Conservation (phyloP, 2,113 vertebrate genomes). For the Dolichallabes microphthalmus region DNA sequence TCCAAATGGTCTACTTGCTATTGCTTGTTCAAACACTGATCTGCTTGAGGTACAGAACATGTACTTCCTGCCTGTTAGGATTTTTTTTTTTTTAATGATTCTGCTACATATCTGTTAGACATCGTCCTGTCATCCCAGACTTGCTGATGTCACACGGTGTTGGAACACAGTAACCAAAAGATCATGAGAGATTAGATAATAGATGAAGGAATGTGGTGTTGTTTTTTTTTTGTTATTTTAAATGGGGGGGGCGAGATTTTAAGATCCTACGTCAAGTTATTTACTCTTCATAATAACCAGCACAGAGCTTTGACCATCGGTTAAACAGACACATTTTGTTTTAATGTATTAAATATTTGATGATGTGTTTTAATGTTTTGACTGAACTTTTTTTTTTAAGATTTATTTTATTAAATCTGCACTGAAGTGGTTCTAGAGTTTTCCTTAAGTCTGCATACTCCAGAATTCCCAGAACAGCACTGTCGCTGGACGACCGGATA, state of each 20-base stretch:
- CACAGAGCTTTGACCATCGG: neutral
- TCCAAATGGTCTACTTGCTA: neutral
- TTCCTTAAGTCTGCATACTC: constrained; percentile 63
- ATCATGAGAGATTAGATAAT: neutral
- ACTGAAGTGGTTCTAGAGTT: constrained; percentile 42
- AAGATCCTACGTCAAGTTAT: neutral
- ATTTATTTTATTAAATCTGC: constrained; percentile 29
- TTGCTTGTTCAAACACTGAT: neutral
- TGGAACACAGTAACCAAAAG: neutral
- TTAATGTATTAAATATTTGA: neutral
- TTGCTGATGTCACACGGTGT: neutral
- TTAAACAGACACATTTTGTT: neutral
- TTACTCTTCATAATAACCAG: neutral
- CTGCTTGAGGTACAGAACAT: neutral
- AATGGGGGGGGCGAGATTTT: too few species aligned
- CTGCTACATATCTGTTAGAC: neutral
- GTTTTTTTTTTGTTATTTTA: too few species aligned
- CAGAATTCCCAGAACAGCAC: constrained; percentile 73
- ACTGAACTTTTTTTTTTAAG: neutral
- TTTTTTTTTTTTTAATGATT: neutral
- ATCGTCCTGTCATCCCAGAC: neutral
- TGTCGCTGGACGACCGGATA: constrained; percentile 74
- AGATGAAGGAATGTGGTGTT: neutral
- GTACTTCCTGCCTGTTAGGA: neutral
- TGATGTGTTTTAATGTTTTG: neutral